Conservation (phyloP, 2,888 invertebrate genomes). For the Drepanosiphum platanoidis region DNA sequence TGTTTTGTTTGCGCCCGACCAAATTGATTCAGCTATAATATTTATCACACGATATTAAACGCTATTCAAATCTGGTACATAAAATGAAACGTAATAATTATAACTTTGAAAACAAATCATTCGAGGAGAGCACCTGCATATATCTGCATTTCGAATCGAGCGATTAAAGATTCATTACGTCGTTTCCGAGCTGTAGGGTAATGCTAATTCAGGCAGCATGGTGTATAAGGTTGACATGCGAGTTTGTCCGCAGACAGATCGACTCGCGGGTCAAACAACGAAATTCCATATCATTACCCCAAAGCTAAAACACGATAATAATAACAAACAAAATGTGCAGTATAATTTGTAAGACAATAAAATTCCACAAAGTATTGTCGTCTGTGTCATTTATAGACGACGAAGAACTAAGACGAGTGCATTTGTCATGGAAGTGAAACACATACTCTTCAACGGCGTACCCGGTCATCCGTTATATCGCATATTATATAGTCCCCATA, state of each 20-base stretch:
- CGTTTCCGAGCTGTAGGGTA: neutral
- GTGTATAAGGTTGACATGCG: neutral
- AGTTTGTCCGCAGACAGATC: neutral
- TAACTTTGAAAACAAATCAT: too few species aligned
- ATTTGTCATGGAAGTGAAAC: slow-evolving; percentile 20
- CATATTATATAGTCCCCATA: neutral
- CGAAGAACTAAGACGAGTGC: neutral
- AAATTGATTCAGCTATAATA: neutral
- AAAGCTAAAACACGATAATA: neutral
- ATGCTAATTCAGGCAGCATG: neutral
- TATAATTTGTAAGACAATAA: neutral
- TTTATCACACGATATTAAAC: neutral
- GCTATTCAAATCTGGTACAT: neutral
- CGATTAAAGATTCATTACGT: slow-evolving; percentile 2
- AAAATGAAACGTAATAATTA: slow-evolving; percentile 2
- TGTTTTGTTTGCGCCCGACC: neutral
- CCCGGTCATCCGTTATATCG: neutral
- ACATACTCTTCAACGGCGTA: neutral
- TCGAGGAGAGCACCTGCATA: neutral
- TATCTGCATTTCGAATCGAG: neutral
- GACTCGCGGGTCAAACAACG: slow-evolving; percentile 4
- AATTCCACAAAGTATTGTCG: neutral
- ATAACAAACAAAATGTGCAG: neutral
- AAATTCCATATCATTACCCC: neutral
- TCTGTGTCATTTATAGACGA: neutral